Percentiles rank a stretch among this genome's conserved stretches.
Evolutionary conservation across 2,113 vertebrate genomes (phyloP).

Genomic region (Nettapus auritus): DNA sequence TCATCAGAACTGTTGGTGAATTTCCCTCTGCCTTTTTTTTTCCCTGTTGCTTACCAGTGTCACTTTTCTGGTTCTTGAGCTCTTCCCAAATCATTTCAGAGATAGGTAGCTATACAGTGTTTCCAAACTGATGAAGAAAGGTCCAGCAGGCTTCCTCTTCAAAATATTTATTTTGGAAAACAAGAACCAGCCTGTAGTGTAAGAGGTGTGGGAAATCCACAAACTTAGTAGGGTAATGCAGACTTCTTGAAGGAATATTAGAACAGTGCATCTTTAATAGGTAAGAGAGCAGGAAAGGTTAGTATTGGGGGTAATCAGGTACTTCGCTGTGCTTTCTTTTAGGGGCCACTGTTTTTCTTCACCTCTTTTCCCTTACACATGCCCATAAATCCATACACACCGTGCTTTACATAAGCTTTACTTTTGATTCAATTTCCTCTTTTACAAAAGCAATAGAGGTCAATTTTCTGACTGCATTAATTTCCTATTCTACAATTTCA

Average conservation of each 20-base stretch:
- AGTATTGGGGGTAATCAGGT: not conserved
- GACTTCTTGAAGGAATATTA: not conserved
- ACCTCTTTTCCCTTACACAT: not conserved
- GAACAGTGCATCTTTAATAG: not conserved
- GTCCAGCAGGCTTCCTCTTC: not conserved
- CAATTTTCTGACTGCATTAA: not conserved
- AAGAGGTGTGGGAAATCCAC: not conserved
- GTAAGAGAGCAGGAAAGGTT: not conserved
- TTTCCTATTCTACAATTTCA: not conserved
- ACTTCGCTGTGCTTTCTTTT: not conserved
- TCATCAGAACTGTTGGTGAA: not conserved
- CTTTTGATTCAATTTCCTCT: not conserved
- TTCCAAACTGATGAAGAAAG: not conserved
- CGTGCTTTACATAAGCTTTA: not conserved
- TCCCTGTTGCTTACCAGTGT: not conserved
- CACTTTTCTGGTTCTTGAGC: not conserved
- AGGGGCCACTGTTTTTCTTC: not conserved
- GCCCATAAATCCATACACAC: no score
- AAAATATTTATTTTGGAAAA: not conserved
- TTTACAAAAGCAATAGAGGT: not conserved
- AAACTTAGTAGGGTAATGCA: not conserved
- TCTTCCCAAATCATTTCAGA: not conserved
- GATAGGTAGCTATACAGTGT: not conserved
- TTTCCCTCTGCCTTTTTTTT: not conserved
- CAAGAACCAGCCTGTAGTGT: not conserved